phyloP scores from a whole-genome alignment of 1,140 invertebrate genomes.

The Coenobita brevimanus region DNA sequence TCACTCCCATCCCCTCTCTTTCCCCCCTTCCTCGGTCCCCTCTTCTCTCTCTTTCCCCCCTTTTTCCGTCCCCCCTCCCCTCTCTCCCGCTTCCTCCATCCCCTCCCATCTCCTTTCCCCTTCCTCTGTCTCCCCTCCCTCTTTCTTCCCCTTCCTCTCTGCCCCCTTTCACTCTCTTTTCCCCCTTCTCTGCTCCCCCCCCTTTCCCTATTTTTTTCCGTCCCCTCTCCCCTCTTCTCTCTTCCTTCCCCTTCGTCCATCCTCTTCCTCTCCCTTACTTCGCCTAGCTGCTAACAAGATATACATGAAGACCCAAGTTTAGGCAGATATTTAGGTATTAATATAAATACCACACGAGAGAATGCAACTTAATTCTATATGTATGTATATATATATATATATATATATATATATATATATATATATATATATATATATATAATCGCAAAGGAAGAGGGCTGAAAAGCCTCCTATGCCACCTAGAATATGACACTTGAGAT shows the following conservation, averaged over 20 bases:
- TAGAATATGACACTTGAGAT: too few species aligned
- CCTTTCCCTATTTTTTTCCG: neutral
- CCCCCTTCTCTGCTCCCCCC: neutral
- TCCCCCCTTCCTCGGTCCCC: neutral
- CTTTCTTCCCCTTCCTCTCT: neutral
- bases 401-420: slow-evolving; percentile 52
- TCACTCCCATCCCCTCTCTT: neutral
- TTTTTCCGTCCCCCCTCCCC: neutral
- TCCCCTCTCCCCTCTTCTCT: neutral
- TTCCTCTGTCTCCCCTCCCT: neutral
- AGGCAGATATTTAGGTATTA: neutral
- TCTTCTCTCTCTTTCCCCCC: neutral
- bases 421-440: slow-evolving; percentile 52
- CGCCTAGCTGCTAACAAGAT: neutral
- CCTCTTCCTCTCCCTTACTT: neutral
- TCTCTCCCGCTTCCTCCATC: neutral
- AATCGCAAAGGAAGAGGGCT: too few species aligned
- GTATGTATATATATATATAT: slow-evolving; percentile 42
- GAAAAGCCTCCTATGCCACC: too few species aligned
- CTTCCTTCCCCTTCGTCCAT: neutral
- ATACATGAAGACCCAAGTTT: too few species aligned
- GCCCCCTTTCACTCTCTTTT: neutral
- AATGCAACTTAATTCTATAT: neutral
- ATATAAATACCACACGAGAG: neutral
- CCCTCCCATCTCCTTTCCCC: neutral